These are phyloP conservation scores for Cephus pulcher DNA, from an alignment of 2,888 invertebrate species.

Conservation along the genomic window DNA sequence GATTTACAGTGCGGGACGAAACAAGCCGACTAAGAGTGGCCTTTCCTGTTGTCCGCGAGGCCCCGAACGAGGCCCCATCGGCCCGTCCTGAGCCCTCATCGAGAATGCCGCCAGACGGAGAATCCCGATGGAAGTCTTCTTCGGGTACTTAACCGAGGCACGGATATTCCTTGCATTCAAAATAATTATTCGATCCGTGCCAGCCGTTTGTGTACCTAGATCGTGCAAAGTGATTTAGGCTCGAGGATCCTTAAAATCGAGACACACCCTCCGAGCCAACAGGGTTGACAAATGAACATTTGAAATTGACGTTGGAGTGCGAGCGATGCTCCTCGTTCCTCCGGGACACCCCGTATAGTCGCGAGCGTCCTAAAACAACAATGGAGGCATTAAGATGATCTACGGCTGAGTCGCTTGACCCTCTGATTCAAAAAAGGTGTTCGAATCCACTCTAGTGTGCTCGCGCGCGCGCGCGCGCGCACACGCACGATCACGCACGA, in stretches of 20 bases:
- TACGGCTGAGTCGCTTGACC: slow-evolving; percentile 64
- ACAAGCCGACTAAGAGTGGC: slow-evolving; percentile 62
- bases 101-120: too few species aligned
- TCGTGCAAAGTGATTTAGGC: too few species aligned
- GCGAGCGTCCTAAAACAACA: slow-evolving; percentile 64
- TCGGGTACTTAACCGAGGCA: too few species aligned
- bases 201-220: too few species aligned
- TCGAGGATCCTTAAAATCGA: neutral
- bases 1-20: slow-evolving; percentile 59
- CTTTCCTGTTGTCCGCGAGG: slow-evolving; percentile 56
- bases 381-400: slow-evolving; percentile 66
- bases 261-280: neutral
- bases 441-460: slow-evolving; percentile 53
- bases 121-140: too few species aligned
- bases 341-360: slow-evolving; percentile 55
- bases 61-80: neutral
- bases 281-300: neutral
- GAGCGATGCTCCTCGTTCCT: slow-evolving; percentile 42
- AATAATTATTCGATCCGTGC: too few species aligned
- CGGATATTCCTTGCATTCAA: too few species aligned
- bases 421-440: slow-evolving; percentile 65
- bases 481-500: too few species aligned
- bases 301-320: slow-evolving; percentile 7
- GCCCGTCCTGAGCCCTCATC: too few species aligned
- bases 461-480: neutral